These are phyloP conservation scores for Eumerus sabulonum DNA, from an alignment of 2,888 invertebrate species.

Conservation along the genomic window DNA sequence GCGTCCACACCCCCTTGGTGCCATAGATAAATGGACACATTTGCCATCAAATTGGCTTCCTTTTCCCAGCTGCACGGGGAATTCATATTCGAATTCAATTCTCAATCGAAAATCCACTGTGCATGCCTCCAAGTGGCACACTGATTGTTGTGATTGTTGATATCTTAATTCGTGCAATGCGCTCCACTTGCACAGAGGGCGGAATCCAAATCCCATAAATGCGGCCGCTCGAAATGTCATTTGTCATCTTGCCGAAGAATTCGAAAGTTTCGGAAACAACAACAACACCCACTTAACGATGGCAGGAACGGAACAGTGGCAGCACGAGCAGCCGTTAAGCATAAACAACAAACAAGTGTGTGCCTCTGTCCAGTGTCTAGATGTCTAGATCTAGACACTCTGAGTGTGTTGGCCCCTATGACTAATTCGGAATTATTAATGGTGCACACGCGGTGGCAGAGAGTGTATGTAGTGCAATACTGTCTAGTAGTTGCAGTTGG, in stretches of 20 bases:
- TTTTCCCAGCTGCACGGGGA: constrained; percentile 59
- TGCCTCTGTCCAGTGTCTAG: constrained; percentile 32
- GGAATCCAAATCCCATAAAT: constrained; percentile 66
- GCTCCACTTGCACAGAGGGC: constrained; percentile 47
- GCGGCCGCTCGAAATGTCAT: constrained; percentile 54
- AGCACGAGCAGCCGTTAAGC: constrained; percentile 48
- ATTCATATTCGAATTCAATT: constrained; percentile 68
- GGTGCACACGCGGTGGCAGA: constrained; percentile 66
- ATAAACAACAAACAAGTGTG: constrained; percentile 63
- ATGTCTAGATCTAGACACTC: neutral
- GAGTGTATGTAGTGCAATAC: constrained; percentile 36
- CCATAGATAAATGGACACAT: constrained; percentile 46
- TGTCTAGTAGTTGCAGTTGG: neutral
- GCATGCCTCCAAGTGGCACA: constrained; percentile 60
- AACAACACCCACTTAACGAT: constrained; percentile 36
- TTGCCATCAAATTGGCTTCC: constrained; percentile 51
- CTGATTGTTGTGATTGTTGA: constrained; percentile 67
- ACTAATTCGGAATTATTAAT: constrained; percentile 69
- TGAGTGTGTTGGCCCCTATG: constrained; percentile 55
- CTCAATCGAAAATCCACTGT: constrained; percentile 59
- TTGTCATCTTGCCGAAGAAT: constrained; percentile 65
- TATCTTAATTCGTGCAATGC: constrained; percentile 63
- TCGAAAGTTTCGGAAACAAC: constrained; percentile 69
- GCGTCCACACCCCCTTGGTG: constrained; percentile 16
- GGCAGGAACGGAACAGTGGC: constrained; percentile 14